These are phyloP conservation scores for Rhea pennata DNA, from an alignment of 2,113 vertebrate species.

Conservation along the genomic window DNA sequence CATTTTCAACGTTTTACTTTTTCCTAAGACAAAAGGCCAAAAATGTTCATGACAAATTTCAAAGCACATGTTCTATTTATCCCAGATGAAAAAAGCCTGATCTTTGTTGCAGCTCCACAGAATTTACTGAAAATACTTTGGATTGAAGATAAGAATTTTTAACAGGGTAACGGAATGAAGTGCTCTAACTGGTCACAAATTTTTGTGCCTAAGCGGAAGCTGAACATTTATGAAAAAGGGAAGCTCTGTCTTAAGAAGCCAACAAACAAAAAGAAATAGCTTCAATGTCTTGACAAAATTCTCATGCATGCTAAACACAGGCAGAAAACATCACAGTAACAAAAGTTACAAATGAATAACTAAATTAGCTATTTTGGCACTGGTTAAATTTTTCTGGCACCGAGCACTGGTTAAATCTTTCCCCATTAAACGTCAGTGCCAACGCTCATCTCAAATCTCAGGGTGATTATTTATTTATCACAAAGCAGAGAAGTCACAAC, in stretches of 20 bases:
- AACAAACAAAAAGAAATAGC: background rate
- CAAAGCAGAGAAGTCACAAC: background rate
- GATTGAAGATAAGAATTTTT: background rate
- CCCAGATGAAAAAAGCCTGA: constrained; percentile 31
- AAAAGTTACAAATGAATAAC: background rate
- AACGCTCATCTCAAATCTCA: background rate
- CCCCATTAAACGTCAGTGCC: background rate
- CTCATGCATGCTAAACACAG: rapidly evolving
- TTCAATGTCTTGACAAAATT: background rate
- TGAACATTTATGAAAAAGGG: background rate
- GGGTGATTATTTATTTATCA: background rate
- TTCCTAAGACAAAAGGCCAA: background rate
- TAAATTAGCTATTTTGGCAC: background rate
- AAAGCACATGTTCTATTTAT: constrained; percentile 9
- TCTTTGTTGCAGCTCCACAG: background rate
- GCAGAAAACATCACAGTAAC: background rate
- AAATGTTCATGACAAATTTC: background rate
- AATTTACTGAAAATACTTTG: background rate
- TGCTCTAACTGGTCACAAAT: background rate
- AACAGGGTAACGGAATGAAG: background rate
- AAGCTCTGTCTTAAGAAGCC: background rate
- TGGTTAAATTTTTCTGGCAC: background rate
- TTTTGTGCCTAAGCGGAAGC: background rate
- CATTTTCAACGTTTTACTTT: background rate
- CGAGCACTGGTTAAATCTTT: background rate